Evolutionary conservation across 2,888 invertebrate genomes (phyloP).

Genomic region (Dusona sp.): DNA sequence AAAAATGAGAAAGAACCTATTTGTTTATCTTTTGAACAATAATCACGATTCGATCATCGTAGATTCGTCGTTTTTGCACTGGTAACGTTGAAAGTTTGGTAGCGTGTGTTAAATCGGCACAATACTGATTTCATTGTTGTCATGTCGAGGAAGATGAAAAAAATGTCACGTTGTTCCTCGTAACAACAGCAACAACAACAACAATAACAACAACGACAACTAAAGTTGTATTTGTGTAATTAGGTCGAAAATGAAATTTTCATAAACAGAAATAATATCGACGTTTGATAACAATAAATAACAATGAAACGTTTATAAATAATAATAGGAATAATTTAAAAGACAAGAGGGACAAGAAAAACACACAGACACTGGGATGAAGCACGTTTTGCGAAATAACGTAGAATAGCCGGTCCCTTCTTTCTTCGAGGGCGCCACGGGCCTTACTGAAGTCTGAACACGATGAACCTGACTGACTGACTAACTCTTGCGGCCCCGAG

Average conservation of each 20-base stretch:
- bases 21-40: background rate
- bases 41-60: background rate
- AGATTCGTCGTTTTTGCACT: background rate
- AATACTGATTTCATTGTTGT: slow-evolving; percentile 34
- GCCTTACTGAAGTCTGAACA: slow-evolving; percentile 78
- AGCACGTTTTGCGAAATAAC: slow-evolving; percentile 45
- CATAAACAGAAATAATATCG: background rate
- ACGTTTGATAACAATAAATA: background rate
- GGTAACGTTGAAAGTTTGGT: slow-evolving; percentile 8
- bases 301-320: background rate
- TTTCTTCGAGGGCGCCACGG: slow-evolving; percentile 82
- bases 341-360: background rate
- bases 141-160: slow-evolving; percentile 1
- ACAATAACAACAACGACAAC: background rate
- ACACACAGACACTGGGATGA: slow-evolving; percentile 33
- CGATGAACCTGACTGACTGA: slow-evolving; percentile 81
- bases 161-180: background rate
- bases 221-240: background rate
- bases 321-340: slow-evolving; percentile 5
- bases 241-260: background rate
- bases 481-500: slow-evolving; percentile 72
- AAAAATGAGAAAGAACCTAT: background rate
- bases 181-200: background rate
- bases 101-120: slow-evolving; percentile 19
- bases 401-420: slow-evolving; percentile 68